Base-by-base conservation (phyloP, 1,140 invertebrate species). In the Leptinotarsa undecemlineata region DNA sequence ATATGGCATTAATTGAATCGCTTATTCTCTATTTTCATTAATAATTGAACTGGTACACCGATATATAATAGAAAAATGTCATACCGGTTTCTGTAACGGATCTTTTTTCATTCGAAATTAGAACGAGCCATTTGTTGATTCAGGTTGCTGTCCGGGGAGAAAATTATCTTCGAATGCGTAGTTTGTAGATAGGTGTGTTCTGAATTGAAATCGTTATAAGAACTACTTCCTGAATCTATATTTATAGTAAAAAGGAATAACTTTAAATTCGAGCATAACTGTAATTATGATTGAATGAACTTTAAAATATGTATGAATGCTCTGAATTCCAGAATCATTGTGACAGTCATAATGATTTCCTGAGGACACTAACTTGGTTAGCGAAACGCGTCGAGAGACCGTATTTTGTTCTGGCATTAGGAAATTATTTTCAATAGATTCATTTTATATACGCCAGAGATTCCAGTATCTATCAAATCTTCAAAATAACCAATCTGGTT, bases 101-200 rank as follows among this genome's bases (percentile, higher is more conserved):
- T 57, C 51, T 57, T 57, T 57, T 57, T 57, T 57, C 15, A 57
- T 57, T 57, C 51, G 15, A 19, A 57, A 57, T 57, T 57, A 8
- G 51, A 57, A 57, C 51, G 51, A 57, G 14, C 51, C 51, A 57
- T 57, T 57, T 57, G 51, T 57, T 57, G 51, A 57, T 57, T 57
- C 51, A 17, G 51, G 17, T 17, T 57, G 15, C n/a, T 8, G n/a
- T 57, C 15, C 51, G 15, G 51, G 51, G 51, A 57, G 51, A 57
- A 57, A 57, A 57, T 57, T 57, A 17, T 57, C 15, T 57, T 42
- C n/a, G 51, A 57, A 57, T 19, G 51, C 15, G 15, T 17, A 57
- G n/a, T 57, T 57, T 17, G n/a, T 57, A 42, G 33, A 42, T 42
- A 42, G 51, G 51, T 57, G 51, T 19, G 51, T 57, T 57, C 51